A percentile compares a stretch with the other conserved stretches of the same genome.
Evolutionary conservation across 2,888 invertebrate genomes (phyloP).

Genomic region (Spisula subtruncata): DNA sequence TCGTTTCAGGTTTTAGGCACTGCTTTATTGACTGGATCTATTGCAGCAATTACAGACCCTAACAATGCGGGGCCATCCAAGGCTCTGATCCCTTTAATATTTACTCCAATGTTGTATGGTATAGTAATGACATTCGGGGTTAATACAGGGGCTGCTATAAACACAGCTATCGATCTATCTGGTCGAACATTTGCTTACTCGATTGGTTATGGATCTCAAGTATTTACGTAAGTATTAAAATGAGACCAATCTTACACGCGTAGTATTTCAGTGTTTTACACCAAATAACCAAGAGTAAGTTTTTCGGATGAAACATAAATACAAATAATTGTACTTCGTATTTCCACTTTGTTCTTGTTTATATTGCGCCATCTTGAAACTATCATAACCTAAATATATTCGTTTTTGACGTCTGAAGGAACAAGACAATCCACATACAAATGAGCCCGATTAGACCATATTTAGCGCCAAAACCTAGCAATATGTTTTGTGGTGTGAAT

Average conservation of each 20-base stretch:
- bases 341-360: too few species aligned
- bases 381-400: too few species aligned
- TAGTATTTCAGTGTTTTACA: too few species aligned
- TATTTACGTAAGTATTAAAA: slow-evolving; percentile 62
- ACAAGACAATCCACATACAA: too few species aligned
- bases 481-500: too few species aligned
- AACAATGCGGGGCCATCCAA: slow-evolving; percentile 57
- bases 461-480: too few species aligned
- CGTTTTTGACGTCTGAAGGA: too few species aligned
- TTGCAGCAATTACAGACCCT: slow-evolving; percentile 63
- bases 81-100: slow-evolving; percentile 61
- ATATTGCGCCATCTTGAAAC: too few species aligned
- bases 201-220: slow-evolving; percentile 64
- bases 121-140: slow-evolving; percentile 66
- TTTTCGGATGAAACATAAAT: too few species aligned
- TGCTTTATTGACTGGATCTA: slow-evolving; percentile 60
- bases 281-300: too few species aligned
- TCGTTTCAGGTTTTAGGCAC: slow-evolving; percentile 57
- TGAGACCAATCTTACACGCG: neutral
- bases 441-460: too few species aligned
- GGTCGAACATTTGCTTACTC: slow-evolving; percentile 51
- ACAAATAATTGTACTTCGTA: too few species aligned
- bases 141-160: slow-evolving; percentile 67
- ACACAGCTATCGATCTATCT: slow-evolving; percentile 63
- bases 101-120: slow-evolving; percentile 62